A percentile compares a stretch with the other conserved stretches of the same genome.
Conservation (phyloP, 2,113 vertebrate genomes). For the Aldabrachelys gigantea region DNA sequence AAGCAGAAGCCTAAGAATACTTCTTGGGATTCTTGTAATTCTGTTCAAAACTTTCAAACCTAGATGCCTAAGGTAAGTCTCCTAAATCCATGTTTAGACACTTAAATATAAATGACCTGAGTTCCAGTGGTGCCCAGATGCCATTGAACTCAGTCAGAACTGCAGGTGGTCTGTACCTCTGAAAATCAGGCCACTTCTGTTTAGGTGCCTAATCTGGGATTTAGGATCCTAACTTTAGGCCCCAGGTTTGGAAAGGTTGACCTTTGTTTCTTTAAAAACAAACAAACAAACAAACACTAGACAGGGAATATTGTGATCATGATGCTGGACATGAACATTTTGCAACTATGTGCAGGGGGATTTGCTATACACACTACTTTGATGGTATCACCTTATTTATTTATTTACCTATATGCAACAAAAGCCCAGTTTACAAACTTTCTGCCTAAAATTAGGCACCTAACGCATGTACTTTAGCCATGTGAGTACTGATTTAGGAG, state of each 20-base stretch:
- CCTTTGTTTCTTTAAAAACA: not conserved
- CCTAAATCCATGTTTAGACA: constrained; percentile 5
- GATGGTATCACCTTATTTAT: not conserved
- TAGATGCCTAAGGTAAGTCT: not conserved
- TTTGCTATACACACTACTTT: not conserved
- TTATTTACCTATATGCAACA: not conserved
- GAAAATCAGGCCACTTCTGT: not conserved
- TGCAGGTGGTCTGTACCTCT: not conserved
- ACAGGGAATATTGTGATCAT: not conserved
- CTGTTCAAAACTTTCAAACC: not conserved
- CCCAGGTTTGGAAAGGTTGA: not conserved
- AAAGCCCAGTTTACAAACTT: not conserved
- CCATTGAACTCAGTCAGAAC: not conserved
- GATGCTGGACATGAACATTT: not conserved
- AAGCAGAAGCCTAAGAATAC: not conserved
- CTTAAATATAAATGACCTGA: not conserved
- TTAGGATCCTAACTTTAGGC: not conserved
- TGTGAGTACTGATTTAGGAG: not conserved
- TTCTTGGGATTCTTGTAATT: not conserved
- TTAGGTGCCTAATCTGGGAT: not conserved
- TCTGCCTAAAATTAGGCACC: not conserved
- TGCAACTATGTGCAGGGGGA: not conserved
- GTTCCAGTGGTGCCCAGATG: not conserved
- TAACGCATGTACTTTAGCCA: not conserved
- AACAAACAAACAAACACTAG: too few relatives aligned